phyloP scores from a whole-genome alignment of 2,113 vertebrate species.

The Indicator indicator region DNA sequence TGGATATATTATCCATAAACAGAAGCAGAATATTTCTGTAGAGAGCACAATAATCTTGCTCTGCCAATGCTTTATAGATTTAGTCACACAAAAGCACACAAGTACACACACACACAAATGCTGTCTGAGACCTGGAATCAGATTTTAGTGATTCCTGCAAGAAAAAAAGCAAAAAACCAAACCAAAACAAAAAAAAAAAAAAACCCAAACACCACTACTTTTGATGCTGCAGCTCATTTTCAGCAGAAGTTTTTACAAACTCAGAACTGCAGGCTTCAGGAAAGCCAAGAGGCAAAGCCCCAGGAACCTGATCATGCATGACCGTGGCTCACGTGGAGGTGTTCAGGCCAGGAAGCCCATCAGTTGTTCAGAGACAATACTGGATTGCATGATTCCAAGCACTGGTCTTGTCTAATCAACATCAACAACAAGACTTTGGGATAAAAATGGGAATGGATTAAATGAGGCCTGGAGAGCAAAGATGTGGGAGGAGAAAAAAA shows the following conservation, averaged over 20 bases:
- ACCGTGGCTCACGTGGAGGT: background rate
- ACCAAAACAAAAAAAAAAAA: no score
- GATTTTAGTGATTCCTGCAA: background rate
- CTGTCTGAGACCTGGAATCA: background rate
- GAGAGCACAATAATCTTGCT: background rate
- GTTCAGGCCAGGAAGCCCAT: background rate
- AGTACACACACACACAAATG: background rate
- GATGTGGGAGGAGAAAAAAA: background rate
- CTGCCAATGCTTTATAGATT: background rate
- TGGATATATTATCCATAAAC: background rate
- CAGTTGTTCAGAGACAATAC: background rate
- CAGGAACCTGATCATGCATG: background rate
- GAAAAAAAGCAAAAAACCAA: no score
- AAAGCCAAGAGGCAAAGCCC: background rate
- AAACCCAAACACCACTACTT: background rate
- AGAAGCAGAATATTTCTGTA: background rate
- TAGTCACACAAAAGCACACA: background rate
- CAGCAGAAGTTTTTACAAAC: background rate
- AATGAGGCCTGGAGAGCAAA: background rate
- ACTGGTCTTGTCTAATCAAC: background rate
- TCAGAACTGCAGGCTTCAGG: background rate
- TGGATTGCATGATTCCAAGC: fast-evolving
- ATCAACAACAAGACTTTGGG: background rate
- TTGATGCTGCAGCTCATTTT: background rate
- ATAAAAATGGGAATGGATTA: background rate